Evolutionary conservation across 2,797 vertebrate genomes (phyloP), one percentile per base, ranked within the genome.

Genomic region (Paramormyrops hopkinsi): DNA sequence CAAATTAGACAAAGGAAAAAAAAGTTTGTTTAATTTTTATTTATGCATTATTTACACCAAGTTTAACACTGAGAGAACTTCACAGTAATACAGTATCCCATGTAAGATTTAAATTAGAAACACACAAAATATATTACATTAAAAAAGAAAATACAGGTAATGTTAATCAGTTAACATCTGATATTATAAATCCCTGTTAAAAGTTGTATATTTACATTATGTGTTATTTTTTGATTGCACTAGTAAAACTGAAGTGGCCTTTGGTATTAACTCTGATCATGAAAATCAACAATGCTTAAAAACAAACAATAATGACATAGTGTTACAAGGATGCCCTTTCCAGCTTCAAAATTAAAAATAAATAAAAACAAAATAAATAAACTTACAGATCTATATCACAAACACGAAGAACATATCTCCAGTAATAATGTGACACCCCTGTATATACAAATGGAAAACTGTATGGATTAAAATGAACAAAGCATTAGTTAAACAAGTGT

Each of bases 31-130:
- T 95, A 94, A 94, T 93, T 94, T 96, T 96, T 96, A 95, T 96
- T 96, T 96, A 95, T 88, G 19, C 87, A 69, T 97, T 98, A 99
- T 98, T 97, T 98, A 99, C 97, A 98, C 98, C 97, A 98, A 97
- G 96, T 98, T 97, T 98, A 99, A 99, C 98, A 99, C 97, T 98
- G 97, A 94, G 95, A 96, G 97, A 98, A 96, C 96, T 99, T 99
- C 98, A 99, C 98, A 99, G 98, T 99, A 97, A 98, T 98, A 98
- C 97, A 91, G 96, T 95, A 97, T 95, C 92, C 93, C 93, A 94
- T 96, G 97, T 98, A 97, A 98, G 96, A 96, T 97, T 99, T 99
- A 99, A 99, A 98, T 98, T 93, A 98, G 96, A 96, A 97, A 96
- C 97, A 97, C 96, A 96, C 96, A 95, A 96, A 96, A 96, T 97